Base-by-base conservation (phyloP, 30 jellyfish, hydroid and myxozoan genomes). In the Nemopilema nomurai region DNA sequence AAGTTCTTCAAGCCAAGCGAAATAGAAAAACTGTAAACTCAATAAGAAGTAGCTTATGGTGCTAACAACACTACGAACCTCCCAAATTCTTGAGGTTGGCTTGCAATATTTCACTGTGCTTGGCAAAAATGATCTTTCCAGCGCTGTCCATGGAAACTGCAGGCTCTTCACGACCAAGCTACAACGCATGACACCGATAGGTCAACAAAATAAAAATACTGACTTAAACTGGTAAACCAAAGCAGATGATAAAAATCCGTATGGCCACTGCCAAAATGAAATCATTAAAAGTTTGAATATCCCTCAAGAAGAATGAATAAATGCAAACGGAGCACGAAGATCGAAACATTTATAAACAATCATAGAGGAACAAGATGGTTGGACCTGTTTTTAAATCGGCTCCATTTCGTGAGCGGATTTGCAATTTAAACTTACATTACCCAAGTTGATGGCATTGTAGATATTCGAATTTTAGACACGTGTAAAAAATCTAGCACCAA, bases 131-230 rank as follows among this genome's bases (percentile, higher is more conserved):
- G 24, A 96, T 96, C 77, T 96, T 96, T 9, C 99, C 99, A 31
- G 97, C 92, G 77, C 67, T 87, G 77, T 96, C 99, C 99, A 96
- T 96, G 70, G 98, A 96, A 96, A 90, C 86, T 28, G 98, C 97
- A 3, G 99, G 99, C 67, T 90, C 97, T 83, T 96, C 99, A 3
- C 97, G 80, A 16, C 99, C 99, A 79, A 91, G 89, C 99, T 96
- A 50, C 22, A 81, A 69, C n/a, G n/a, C n/a, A n/a, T n/a, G n/a
- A n/a, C n/a, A n/a, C n/a, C n/a, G n/a, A n/a, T n/a, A n/a, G n/a
- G n/a, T n/a, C n/a, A 16, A 49, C 16, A 81, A 69, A 68, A 22
- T 63, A 74, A 29, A 49, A 71, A 23, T 24, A 18, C 9, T 7
- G 4, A 3, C 16, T 19, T 19, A 27, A 28, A 70, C 27, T 71